Evolutionary conservation across 2,888 invertebrate genomes (phyloP), one percentile per base, ranked within the genome.

Genomic region (Daptonema setosum): DNA sequence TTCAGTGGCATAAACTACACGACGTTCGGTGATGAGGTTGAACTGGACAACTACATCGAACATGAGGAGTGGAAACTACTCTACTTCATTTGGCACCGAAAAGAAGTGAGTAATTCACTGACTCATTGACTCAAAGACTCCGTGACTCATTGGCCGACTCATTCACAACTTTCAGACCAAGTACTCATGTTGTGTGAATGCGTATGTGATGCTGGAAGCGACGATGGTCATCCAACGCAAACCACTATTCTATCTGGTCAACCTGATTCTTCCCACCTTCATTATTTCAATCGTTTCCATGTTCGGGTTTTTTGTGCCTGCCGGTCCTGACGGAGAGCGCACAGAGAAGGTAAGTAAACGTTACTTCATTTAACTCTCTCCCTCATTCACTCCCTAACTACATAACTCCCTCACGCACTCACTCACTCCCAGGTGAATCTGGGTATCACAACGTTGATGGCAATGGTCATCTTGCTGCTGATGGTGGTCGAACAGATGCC

Each of bases 401-500:
- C n/a, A n/a, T n/a, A n/a, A n/a, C n/a, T n/a, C n/a, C n/a, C n/a
- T n/a, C n/a, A n/a, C n/a, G n/a, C n/a, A n/a, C n/a, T n/a, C n/a
- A n/a, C n/a, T n/a, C n/a, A n/a, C n/a, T n/a, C n/a, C n/a, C n/a
- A n/a, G n/a, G n/a, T n/a, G n/a, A 68, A 68, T 58, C 58, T 67
- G 25, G 67, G 66, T 55, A 66, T 66, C 54, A 66, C 66, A 1
- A 65, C 65, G 24, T 62, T 68, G 45, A n/a, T 45, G 45, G 45
- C 74, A 2, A 74, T 74, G 66, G 72, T 72, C 30, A 72, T 74
- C 58, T 68, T 74, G 60, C 72, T 74, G 72, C 63, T 74, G 57
- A 69, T 74, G 60, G 72, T 74, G 8, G 72, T 72, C 1, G 75
- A 75, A 60, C 73, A 72, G 58, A 74, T 74, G 73, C 75, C 75